phyloP scores from a whole-genome alignment of 2,113 vertebrate genomes.

The Archocentrus centrarchus region DNA sequence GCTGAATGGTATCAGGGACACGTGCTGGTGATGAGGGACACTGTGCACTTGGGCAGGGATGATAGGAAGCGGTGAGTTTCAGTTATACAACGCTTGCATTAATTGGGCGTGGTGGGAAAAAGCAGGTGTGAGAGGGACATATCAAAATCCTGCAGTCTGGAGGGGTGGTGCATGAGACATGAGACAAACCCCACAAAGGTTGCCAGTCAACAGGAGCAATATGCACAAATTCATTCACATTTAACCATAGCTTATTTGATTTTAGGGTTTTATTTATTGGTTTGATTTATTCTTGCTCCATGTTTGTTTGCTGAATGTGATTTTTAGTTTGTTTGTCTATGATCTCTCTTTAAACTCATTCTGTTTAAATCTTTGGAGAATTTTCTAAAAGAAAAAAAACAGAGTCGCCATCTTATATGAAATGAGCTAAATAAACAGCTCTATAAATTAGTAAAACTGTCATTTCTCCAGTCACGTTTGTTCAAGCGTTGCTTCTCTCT shows the following conservation, averaged over 20 bases:
- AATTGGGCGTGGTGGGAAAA: not conserved
- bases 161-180: not conserved
- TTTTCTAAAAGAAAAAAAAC: no score
- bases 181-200: not conserved
- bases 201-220: not conserved
- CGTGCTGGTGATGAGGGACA: constrained; percentile 39
- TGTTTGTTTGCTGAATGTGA: not conserved
- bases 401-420: not conserved
- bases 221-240: not conserved
- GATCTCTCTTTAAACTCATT: not conserved
- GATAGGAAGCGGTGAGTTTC: not conserved
- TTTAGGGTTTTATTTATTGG: no score
- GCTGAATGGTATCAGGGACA: constrained; percentile 37
- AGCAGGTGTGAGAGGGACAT: no score
- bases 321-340: not conserved
- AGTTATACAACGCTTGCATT: constrained; percentile 45
- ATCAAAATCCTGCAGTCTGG: not conserved
- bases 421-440: not conserved
- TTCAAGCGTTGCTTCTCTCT: not conserved
- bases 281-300: not conserved
- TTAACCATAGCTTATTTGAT: no score
- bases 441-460: not conserved
- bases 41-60: constrained; percentile 11
- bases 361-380: not conserved
- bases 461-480: not conserved